Evolutionary conservation across 2,797 vertebrate species (phyloP), one percentile per base, ranked within the genome.

Genomic region (Phoebastria nigripes): DNA sequence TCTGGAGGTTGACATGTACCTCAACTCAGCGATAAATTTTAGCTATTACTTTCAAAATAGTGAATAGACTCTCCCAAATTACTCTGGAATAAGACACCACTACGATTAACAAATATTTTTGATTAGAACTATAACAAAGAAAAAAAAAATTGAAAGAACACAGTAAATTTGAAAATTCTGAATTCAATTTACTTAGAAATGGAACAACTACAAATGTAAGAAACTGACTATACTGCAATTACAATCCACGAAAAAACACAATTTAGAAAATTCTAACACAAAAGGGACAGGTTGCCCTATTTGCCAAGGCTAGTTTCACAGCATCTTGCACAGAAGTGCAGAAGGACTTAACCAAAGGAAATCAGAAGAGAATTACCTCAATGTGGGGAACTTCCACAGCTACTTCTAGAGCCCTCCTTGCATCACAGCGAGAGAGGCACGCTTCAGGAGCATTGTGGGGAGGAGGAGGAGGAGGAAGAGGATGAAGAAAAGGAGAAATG

Each of bases 401-500:
- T 89, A 82, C 26, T 66, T 85, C 84, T 93, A 92, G 87, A 85
- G 85, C 26, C 72, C 72, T 85, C 69, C 79, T 90, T 91, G 76
- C 44, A 94, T 65, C 83, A 79, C n/a, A 88, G 87, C 0, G 12
- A 78, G 87, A 88, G n/a, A 70, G 22, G 67, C 15, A 89, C 0
- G 0, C 66, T 71, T 91, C 58, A 89, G 73, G 31, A 86, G 65
- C 76, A 89, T 86, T 77, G 35, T 6, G 62, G 33, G 51, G 52
- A 71, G 31, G 35, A 86, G 21, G 35, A 86, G 21, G n/a, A 65
- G 59, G 82, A 83, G 46, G 61, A 92, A 49, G 31, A 73, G 16
- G 39, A 94, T 35, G 61, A 93, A 93, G 87, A 93, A 77, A 86
- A 91, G 63, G 70, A 90, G 51, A 95, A 78, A 83, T n/a, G 35